Evolutionary conservation across 2,113 vertebrate genomes (phyloP).

Genomic region (Rhynchomys soricoides): DNA sequence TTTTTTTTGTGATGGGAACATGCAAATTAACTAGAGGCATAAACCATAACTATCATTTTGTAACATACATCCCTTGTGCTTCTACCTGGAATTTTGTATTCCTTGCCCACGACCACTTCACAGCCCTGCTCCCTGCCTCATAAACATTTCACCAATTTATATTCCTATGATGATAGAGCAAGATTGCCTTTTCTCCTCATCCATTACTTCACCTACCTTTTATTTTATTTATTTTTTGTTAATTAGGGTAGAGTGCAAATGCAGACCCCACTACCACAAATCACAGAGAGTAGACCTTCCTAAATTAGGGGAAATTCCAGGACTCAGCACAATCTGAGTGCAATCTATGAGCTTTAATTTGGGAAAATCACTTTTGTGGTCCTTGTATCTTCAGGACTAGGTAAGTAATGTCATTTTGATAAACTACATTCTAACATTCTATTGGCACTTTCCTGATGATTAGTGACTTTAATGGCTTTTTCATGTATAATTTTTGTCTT

Average conservation of each 20-base stretch:
- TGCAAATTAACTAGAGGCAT: background rate
- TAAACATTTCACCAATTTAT: background rate
- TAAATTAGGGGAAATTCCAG: too few relatives aligned
- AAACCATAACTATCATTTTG: background rate
- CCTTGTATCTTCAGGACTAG: background rate
- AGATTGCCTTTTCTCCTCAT: background rate
- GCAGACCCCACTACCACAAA: background rate
- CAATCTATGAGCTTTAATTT: background rate
- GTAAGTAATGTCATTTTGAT: background rate
- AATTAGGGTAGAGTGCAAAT: background rate
- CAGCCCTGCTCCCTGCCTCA: accelerated
- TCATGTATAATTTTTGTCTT: background rate
- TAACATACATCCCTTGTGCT: background rate
- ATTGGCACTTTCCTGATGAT: background rate
- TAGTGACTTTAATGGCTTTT: background rate
- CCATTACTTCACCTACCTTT: background rate
- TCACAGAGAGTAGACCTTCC: background rate
- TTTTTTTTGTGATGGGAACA: background rate
- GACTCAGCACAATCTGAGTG: background rate
- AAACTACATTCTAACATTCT: background rate
- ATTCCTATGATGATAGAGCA: background rate
- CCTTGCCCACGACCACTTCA: background rate
- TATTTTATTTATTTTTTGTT: background rate
- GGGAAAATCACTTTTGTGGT: background rate
- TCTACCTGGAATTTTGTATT: background rate